Evolutionary conservation across 2,113 vertebrate species (phyloP).

Genomic region (Archilochus colubris): DNA sequence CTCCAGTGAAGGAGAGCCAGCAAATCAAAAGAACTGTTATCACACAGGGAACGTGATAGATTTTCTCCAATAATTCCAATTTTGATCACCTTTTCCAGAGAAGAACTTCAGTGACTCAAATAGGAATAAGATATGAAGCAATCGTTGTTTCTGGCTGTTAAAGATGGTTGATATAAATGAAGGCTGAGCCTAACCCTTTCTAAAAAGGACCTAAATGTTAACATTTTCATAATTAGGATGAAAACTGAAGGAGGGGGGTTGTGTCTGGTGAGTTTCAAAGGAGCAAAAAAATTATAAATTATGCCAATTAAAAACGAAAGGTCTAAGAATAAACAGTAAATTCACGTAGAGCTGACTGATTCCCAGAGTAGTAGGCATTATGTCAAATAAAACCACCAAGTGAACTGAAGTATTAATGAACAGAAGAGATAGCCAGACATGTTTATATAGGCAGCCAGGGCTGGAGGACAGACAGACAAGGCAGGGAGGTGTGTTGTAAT

Average conservation of each 20-base stretch:
- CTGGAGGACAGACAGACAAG: slow-evolving; percentile 64
- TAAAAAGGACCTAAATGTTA: neutral
- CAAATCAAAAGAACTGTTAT: slow-evolving; percentile 51
- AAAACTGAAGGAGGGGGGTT: neutral
- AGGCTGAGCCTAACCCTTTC: neutral
- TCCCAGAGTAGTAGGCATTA: neutral
- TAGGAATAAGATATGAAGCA: slow-evolving; percentile 29
- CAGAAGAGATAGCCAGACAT: slow-evolving; percentile 72
- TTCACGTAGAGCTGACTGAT: neutral
- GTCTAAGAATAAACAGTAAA: slow-evolving; percentile 39
- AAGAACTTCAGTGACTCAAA: slow-evolving; percentile 14
- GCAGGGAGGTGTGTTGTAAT: slow-evolving; percentile 73
- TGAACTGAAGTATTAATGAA: slow-evolving; percentile 66
- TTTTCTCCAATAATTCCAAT: slow-evolving; percentile 43
- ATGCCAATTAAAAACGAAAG: slow-evolving; percentile 37
- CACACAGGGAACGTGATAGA: neutral
- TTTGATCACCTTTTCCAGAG: slow-evolving; percentile 50
- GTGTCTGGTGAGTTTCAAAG: neutral
- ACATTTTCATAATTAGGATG: slow-evolving; percentile 12
- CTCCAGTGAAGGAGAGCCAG: slow-evolving; percentile 25
- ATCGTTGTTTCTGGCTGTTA: neutral
- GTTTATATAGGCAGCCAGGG: slow-evolving; percentile 73
- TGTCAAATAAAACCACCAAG: slow-evolving; percentile 51
- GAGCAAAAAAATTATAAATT: neutral
- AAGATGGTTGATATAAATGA: slow-evolving; percentile 2